phyloP scores from a whole-genome alignment of 1,140 invertebrate genomes.

The Rhizoglyphus robini region DNA sequence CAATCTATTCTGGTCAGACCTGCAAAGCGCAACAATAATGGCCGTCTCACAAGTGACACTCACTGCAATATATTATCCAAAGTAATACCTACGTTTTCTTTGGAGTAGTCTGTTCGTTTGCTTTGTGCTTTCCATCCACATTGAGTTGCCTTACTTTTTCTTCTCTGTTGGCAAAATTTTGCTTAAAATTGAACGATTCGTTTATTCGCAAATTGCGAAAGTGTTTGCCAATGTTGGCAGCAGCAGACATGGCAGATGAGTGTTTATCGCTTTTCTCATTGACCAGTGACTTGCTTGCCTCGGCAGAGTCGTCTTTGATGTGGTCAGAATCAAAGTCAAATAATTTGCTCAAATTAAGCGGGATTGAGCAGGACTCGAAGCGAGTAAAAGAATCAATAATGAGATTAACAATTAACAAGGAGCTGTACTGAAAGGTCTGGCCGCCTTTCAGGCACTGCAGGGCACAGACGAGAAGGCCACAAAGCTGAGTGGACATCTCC shows the following conservation, averaged over 20 bases:
- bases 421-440: slow-evolving; percentile 46
- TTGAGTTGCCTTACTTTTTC: neutral
- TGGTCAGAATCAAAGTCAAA: neutral
- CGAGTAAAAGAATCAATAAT: slow-evolving; percentile 42
- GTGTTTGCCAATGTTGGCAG: neutral
- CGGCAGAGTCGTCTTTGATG: neutral
- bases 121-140: too few relatives aligned
- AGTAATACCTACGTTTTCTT: slow-evolving; percentile 3
- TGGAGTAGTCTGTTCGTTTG: too few relatives aligned
- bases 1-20: neutral
- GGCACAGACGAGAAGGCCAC: slow-evolving; percentile 39
- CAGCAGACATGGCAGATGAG: neutral
- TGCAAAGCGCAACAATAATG: neutral
- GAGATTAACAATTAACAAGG: slow-evolving; percentile 45
- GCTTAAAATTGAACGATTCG: neutral
- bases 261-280: neutral
- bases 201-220: neutral
- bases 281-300: neutral
- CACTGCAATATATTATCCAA: too few relatives aligned
- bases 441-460: slow-evolving; percentile 42
- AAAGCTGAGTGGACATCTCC: slow-evolving; percentile 24
- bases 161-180: neutral
- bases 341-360: neutral
- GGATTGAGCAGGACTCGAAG: slow-evolving; percentile 21
- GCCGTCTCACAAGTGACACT: too few relatives aligned